These are phyloP conservation scores for Helleia helle DNA, from an alignment of 2,888 invertebrate genomes.

Conservation along the genomic window DNA sequence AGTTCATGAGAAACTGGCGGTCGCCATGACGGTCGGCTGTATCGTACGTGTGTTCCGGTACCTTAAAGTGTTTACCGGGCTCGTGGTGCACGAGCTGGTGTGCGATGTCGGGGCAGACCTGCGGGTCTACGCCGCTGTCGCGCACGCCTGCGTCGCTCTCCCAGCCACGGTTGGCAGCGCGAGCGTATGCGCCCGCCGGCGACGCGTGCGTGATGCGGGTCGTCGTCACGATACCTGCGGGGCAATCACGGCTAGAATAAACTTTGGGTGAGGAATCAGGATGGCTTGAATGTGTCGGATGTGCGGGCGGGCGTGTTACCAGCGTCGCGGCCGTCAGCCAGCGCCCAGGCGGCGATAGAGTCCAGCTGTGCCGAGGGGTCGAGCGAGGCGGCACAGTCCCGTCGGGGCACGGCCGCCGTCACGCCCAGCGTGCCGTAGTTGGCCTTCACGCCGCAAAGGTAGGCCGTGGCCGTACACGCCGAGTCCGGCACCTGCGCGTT, in stretches of 20 bases:
- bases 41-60: no score
- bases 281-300: not conserved
- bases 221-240: constrained; percentile 1
- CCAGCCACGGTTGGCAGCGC: constrained; percentile 4
- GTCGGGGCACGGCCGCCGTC: constrained; percentile 9
- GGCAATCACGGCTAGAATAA: not conserved
- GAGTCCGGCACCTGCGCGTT: constrained; percentile 9
- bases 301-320: not conserved
- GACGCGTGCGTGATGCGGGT: constrained; percentile 6
- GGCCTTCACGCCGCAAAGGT: constrained; percentile 11
- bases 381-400: constrained; percentile 1
- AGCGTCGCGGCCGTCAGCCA: not conserved
- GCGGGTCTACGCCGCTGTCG: not conserved
- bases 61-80: not conserved
- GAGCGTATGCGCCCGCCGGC: constrained; percentile 4
- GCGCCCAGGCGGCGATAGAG: constrained; percentile 2
- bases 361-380: not conserved
- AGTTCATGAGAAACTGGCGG: no score
- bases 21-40: no score
- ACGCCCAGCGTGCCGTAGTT: constrained; percentile 9
- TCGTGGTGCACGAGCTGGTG: constrained; percentile 5
- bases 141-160: constrained; percentile 1
- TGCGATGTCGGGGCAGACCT: constrained; percentile 1
- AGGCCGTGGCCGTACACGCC: constrained; percentile 13
- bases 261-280: not conserved